These are phyloP conservation scores for Noctua janthina DNA, from an alignment of 2,888 invertebrate genomes.

Conservation along the genomic window DNA sequence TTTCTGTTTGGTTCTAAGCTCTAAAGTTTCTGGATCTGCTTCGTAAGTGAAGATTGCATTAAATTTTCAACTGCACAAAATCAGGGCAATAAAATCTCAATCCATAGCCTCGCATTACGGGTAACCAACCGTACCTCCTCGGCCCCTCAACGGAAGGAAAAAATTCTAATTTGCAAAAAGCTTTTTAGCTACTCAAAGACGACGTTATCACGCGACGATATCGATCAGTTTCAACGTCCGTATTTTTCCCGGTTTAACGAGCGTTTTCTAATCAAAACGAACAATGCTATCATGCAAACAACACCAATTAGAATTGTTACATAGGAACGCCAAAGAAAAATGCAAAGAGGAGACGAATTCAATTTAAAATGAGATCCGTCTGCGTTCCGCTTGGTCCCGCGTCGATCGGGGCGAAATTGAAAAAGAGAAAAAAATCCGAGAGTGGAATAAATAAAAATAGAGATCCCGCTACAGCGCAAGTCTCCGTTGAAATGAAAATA, in stretches of 20 bases:
- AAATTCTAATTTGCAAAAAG: slow-evolving; percentile 84
- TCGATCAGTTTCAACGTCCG: slow-evolving; percentile 76
- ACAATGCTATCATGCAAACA: slow-evolving; percentile 87
- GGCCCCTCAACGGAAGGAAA: slow-evolving; percentile 67
- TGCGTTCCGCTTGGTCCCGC: slow-evolving; percentile 86
- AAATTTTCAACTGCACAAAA: slow-evolving; percentile 47
- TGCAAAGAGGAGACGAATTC: slow-evolving; percentile 86
- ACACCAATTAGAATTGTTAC: slow-evolving; percentile 87
- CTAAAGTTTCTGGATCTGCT: neutral
- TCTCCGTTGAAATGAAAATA: slow-evolving; percentile 90
- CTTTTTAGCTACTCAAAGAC: slow-evolving; percentile 80
- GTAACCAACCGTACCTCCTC: slow-evolving; percentile 50
- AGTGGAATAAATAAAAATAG: slow-evolving; percentile 90
- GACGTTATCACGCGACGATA: slow-evolving; percentile 82
- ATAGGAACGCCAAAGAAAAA: slow-evolving; percentile 83
- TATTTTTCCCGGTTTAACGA: slow-evolving; percentile 77
- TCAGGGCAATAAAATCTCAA: slow-evolving; percentile 62
- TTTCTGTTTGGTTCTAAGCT: slow-evolving; percentile 9
- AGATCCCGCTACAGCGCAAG: slow-evolving; percentile 90
- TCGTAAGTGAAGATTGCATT: slow-evolving; percentile 43
- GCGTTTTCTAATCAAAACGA: slow-evolving; percentile 77
- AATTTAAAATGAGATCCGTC: slow-evolving; percentile 89
- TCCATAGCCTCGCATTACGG: slow-evolving; percentile 44
- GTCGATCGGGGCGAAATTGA: slow-evolving; percentile 89
- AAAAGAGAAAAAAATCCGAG: slow-evolving; percentile 83